These are phyloP conservation scores for Phyllotreta striolata DNA, from an alignment of 2,888 invertebrate species.

Conservation along the genomic window DNA sequence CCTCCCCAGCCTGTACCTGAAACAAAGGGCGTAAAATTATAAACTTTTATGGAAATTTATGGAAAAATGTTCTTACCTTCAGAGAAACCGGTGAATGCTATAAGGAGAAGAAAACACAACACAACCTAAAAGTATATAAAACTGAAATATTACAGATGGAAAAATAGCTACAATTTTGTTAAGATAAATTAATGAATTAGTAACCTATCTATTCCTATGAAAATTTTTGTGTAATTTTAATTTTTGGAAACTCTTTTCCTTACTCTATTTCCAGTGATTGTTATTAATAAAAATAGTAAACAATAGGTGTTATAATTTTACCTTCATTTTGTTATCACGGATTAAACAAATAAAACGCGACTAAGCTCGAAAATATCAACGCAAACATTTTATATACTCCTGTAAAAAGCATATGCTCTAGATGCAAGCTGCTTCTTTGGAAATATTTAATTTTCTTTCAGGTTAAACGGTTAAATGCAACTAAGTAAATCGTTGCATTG, in stretches of 20 bases:
- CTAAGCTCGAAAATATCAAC: neutral
- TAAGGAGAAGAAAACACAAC: constrained; percentile 6
- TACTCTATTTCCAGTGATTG: too few species aligned
- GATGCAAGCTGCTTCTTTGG: neutral
- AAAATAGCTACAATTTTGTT: too few species aligned
- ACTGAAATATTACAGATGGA: too few species aligned
- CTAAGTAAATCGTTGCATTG: constrained; percentile 5
- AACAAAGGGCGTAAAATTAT: neutral
- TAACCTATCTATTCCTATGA: too few species aligned
- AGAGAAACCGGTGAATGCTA: constrained; percentile 5
- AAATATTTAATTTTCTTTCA: constrained; percentile 1
- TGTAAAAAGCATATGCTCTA: neutral
- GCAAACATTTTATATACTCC: constrained; percentile 3
- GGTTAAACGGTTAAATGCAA: neutral
- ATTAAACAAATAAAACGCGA: neutral
- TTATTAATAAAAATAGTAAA: too few species aligned
- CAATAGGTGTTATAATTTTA: neutral
- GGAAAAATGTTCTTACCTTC: constrained; percentile 11
- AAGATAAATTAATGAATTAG: too few species aligned
- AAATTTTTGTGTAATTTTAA: too few species aligned
- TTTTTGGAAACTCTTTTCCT: too few species aligned
- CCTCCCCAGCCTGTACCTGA: constrained; percentile 20
- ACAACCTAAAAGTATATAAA: constrained; percentile 6
- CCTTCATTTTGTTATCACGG: constrained; percentile 2
- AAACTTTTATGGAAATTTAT: constrained; percentile 1